Percentiles rank a stretch among this genome's conserved stretches.
These are phyloP conservation scores for Eufriesea mexicana DNA, from an alignment of 1,140 invertebrate genomes.

Conservation along the genomic window DNA sequence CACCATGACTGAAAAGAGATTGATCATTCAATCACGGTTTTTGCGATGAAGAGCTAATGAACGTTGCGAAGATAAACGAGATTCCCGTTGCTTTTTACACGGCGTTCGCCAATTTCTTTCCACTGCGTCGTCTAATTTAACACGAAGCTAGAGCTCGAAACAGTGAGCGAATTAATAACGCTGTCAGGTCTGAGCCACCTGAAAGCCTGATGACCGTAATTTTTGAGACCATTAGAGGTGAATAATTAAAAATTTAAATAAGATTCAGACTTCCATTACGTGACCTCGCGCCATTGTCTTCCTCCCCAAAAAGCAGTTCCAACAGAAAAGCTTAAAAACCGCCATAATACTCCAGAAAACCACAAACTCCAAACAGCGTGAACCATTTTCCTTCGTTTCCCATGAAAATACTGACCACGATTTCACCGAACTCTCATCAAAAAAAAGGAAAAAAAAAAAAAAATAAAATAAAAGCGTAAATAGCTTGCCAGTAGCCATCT, in stretches of 20 bases:
- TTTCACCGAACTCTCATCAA: not conserved
- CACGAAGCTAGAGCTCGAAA: not conserved
- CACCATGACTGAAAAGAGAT: not conserved
- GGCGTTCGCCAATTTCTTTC: not conserved
- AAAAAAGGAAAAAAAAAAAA: not conserved
- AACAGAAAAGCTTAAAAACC: too few relatives aligned
- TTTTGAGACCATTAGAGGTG: not conserved
- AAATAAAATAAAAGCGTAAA: not conserved
- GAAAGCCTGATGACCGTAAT: not conserved
- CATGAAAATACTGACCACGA: too few relatives aligned
- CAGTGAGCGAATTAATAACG: not conserved
- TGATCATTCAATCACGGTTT: constrained; percentile 19
- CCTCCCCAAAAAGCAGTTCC: too few relatives aligned
- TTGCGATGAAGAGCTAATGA: constrained; percentile 5
- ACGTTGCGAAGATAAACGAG: constrained; percentile 19
- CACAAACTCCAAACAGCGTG: too few relatives aligned
- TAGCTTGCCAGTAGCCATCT: not conserved
- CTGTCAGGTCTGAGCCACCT: not conserved
- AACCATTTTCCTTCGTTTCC: too few relatives aligned
- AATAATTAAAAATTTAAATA: not conserved
- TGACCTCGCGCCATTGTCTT: too few relatives aligned
- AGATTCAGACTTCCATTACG: too few relatives aligned
- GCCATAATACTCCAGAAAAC: too few relatives aligned
- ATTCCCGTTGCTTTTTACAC: constrained; percentile 10
- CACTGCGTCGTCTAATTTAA: not conserved